phyloP scores from a whole-genome alignment of 2,113 vertebrate genomes.

The Melanocharis versteri region DNA sequence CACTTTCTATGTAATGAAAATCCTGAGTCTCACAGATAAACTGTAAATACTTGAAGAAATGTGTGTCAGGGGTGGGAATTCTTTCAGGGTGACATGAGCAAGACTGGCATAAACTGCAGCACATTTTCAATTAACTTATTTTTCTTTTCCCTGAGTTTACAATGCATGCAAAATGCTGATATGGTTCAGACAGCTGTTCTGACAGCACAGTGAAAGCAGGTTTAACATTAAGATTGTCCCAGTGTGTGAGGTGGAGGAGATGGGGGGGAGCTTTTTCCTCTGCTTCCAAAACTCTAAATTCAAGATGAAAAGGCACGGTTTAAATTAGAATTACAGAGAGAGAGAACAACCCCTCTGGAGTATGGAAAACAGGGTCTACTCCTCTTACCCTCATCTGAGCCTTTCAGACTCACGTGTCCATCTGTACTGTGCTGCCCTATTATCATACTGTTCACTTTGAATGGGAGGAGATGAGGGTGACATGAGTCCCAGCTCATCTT shows the following conservation, averaged over 20 bases:
- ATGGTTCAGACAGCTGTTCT: neutral
- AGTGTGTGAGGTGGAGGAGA: neutral
- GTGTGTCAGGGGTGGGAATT: neutral
- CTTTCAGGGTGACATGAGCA: neutral
- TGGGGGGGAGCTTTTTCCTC: neutral
- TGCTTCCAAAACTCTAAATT: neutral
- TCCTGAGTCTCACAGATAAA: neutral
- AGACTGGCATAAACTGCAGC: neutral
- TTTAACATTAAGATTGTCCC: neutral
- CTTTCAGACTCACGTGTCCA: neutral
- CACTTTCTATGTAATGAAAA: neutral
- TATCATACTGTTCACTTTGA: neutral
- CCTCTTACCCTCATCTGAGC: neutral
- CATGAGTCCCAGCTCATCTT: neutral
- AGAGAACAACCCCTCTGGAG: neutral
- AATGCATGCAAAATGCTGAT: slow-evolving; percentile 16
- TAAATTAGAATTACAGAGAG: neutral
- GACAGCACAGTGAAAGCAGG: neutral
- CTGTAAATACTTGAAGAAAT: neutral
- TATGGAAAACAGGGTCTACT: neutral
- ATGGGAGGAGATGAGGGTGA: neutral
- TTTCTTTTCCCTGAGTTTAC: neutral
- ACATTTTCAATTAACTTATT: slow-evolving; percentile 21
- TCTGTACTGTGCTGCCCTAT: neutral
- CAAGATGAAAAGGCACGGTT: neutral